phyloP scores from a whole-genome alignment of 2,797 vertebrate species.

The Lycodopsis pacificus region DNA sequence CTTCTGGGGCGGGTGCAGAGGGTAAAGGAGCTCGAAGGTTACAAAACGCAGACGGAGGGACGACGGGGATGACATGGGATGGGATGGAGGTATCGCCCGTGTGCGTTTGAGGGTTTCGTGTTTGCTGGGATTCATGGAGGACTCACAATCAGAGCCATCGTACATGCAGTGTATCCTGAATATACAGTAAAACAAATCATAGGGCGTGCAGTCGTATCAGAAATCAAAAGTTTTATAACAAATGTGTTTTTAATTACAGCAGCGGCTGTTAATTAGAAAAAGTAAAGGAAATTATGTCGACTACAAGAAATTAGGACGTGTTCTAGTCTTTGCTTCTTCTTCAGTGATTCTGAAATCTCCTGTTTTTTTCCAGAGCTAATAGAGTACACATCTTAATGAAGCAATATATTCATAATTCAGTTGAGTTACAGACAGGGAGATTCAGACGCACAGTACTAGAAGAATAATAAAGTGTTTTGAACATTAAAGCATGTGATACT shows the following conservation, averaged over 20 bases:
- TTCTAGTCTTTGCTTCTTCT: neutral
- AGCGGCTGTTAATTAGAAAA: neutral
- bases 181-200: neutral
- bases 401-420: neutral
- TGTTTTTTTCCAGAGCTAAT: neutral
- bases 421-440: neutral
- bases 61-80: slow-evolving; percentile 23
- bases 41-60: slow-evolving; percentile 6
- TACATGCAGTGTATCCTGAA: slow-evolving; percentile 11
- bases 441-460: too few relatives aligned
- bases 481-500: neutral
- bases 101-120: neutral
- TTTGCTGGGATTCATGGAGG: slow-evolving; percentile 1
- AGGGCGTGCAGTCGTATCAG: neutral
- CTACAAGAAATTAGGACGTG: neutral
- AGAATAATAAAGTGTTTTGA: too few relatives aligned
- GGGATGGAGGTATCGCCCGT: slow-evolving; percentile 1
- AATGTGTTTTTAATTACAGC: neutral
- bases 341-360: neutral
- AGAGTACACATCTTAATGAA: neutral
- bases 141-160: slow-evolving; percentile 14
- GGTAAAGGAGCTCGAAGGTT: slow-evolving; percentile 44
- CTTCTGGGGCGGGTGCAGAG: slow-evolving; percentile 80
- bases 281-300: neutral
- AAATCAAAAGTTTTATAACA: neutral